Base-by-base conservation (phyloP, 2,888 invertebrate species). In the Cistogaster globosa region DNA sequence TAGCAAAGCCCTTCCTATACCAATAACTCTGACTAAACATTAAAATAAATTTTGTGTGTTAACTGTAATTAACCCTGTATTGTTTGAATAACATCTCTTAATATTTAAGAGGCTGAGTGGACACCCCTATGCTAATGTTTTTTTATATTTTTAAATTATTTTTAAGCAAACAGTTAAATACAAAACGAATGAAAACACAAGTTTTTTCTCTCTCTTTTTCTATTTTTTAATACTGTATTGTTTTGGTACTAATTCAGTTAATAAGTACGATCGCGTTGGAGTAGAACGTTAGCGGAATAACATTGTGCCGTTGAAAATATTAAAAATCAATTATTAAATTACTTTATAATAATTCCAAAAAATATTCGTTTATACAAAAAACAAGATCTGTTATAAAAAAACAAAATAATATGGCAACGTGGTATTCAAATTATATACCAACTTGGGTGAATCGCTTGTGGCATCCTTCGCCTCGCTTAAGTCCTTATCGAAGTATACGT, bases 381-480 rank as follows among this genome's bases (percentile, higher is more conserved):
- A 36, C 12, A 42, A 57, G 7, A 22, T 20, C 16, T 38, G 11
- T 12, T 75, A 76, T 5, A 79, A 57, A 58, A 53, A 38, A 38
- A 18, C 3, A 38, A 45, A 20, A 22, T 1, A 69, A 36, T 63
- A 90, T 91, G 92, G 79, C 84, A 75, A 86, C 88, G 81, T 92
- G 91, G 91, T 91, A 91, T 87, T 79, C 89, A 11, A 89, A 86
- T 57, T 91, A 91, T 83, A 85, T 92, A 16, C 91, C 91, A 32
- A 80, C 77, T 75, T 92, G 92, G 92, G 78, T 90, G 11, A 90
- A 92, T 77, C 89, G 92, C 67, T 92, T 89, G 90, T 90, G 89
- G 89, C 88, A 88, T 5, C 90, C 90, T 16, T 74, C 88, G 2
- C 88, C 87, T 18, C 89, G 87, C 11, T 71, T 91, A 36, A 91